These are phyloP conservation scores for Columba livia DNA, from an alignment of 2,113 vertebrate genomes.

Conservation along the genomic window DNA sequence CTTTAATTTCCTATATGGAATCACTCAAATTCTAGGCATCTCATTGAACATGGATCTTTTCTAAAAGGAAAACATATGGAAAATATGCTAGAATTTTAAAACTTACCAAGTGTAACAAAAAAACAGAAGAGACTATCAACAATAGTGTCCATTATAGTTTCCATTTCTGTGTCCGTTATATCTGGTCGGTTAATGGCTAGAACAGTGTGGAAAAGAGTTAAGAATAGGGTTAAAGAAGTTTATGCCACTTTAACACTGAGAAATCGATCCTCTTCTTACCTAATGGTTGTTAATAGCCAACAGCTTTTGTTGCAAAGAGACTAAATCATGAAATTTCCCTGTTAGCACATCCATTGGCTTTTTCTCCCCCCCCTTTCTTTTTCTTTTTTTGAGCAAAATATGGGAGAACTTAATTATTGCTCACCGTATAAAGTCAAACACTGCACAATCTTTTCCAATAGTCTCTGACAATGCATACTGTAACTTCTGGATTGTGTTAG, in stretches of 20 bases:
- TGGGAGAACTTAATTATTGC: background rate
- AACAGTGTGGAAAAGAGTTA: background rate
- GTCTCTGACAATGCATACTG: background rate
- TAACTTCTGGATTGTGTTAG: background rate
- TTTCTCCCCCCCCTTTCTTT: fast-evolving
- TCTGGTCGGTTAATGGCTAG: constrained; percentile 93
- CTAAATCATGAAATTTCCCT: background rate
- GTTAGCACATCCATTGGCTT: background rate
- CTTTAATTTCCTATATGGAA: background rate
- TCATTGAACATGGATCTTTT: background rate
- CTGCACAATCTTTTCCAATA: background rate
- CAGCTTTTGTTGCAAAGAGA: background rate
- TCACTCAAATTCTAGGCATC: background rate
- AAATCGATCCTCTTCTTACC: background rate
- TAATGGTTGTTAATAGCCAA: background rate
- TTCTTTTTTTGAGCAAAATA: background rate
- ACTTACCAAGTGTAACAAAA: constrained; percentile 97
- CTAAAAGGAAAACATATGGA: background rate
- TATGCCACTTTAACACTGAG: background rate
- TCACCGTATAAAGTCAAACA: background rate
- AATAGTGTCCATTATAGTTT: constrained; percentile 96
- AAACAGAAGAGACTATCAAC: constrained; percentile 99
- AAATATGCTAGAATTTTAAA: background rate
- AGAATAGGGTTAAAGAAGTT: background rate
- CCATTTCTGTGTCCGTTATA: constrained; percentile 96